Evolutionary conservation across 2,113 vertebrate species (phyloP).

Genomic region (Ophthalmolycus amberensis): DNA sequence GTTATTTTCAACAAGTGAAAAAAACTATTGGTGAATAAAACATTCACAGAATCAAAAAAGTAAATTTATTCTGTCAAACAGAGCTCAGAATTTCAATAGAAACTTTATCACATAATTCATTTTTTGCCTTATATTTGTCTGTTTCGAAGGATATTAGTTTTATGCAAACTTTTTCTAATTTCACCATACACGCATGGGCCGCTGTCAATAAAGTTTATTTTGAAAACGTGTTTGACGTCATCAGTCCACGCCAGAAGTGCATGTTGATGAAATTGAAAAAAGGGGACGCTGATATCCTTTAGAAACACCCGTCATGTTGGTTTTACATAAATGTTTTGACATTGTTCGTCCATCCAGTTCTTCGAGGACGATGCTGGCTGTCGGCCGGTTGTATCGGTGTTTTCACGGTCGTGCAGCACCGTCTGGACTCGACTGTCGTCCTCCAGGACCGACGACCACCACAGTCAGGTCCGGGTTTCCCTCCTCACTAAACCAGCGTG

Average conservation of each 20-base stretch:
- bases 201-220: slow-evolving; percentile 32
- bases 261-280: background rate
- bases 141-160: background rate
- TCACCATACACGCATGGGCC: background rate
- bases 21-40: background rate
- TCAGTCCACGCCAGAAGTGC: slow-evolving; percentile 44
- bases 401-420: rapidly evolving
- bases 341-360: background rate
- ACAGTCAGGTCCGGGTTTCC: background rate
- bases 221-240: slow-evolving; percentile 61
- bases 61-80: background rate
- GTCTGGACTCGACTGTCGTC: background rate
- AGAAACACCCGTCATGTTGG: background rate
- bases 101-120: background rate
- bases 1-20: background rate
- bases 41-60: too few relatives aligned
- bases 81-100: background rate
- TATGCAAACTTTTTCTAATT: background rate
- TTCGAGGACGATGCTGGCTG: background rate
- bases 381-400: background rate
- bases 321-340: background rate
- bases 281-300: too few relatives aligned
- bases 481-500: background rate
- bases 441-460: background rate
- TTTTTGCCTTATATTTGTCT: background rate